Conservation (phyloP, 2,888 invertebrate species). For the Drosophila buzzatii region DNA sequence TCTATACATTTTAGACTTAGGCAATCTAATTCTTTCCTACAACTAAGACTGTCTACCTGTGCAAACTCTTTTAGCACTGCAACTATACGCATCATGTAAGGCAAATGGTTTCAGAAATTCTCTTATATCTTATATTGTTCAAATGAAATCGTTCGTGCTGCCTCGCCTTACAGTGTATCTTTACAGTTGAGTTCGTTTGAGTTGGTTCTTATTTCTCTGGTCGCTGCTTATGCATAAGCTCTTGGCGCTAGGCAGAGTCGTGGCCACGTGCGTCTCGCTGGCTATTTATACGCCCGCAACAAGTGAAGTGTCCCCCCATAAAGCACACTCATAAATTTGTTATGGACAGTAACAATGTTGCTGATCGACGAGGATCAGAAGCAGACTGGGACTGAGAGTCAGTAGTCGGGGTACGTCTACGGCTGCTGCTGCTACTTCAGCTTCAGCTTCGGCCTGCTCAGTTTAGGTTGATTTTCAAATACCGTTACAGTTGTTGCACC, state of each 20-base stretch:
- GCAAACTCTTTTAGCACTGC: too few species aligned
- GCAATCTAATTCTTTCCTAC: too few species aligned
- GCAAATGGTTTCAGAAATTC: too few species aligned
- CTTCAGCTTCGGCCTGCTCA: background rate
- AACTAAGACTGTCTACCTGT: too few species aligned
- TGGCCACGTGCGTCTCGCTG: slow-evolving; percentile 30
- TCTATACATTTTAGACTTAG: too few species aligned
- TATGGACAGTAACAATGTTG: slow-evolving; percentile 68
- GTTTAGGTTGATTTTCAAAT: slow-evolving; percentile 10
- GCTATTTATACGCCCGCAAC: slow-evolving; percentile 46
- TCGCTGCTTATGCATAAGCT: slow-evolving; percentile 5
- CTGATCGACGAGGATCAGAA: background rate
- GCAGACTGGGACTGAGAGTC: background rate
- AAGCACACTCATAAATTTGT: slow-evolving; percentile 63
- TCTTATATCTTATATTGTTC: too few species aligned
- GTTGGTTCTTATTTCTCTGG: background rate
- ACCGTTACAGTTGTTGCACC: slow-evolving; percentile 57
- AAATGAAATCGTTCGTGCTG: background rate
- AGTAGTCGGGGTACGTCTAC: background rate
- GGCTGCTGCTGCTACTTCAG: background rate
- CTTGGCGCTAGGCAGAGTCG: slow-evolving; percentile 47
- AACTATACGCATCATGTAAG: too few species aligned
- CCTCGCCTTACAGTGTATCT: background rate
- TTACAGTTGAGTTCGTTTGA: background rate
- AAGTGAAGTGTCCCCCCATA: slow-evolving; percentile 47